A percentile compares a stretch with the other conserved stretches of the same genome.
Conservation (phyloP, 2,113 vertebrate genomes). For the Phodopus roborovskii region DNA sequence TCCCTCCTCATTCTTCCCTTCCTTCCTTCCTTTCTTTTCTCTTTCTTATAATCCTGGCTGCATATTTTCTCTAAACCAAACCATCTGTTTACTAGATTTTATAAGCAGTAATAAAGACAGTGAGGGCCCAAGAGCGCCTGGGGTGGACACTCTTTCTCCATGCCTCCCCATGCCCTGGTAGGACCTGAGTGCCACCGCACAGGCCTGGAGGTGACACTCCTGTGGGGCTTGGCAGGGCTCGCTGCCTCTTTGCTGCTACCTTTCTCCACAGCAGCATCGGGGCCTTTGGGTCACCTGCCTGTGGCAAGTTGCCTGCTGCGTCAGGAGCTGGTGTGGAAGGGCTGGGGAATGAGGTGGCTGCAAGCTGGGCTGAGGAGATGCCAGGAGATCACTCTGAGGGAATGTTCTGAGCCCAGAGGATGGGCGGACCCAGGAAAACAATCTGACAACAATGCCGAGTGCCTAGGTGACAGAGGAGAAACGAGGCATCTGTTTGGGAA, state of each 20-base stretch:
- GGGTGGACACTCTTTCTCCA: neutral
- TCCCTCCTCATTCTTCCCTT: neutral
- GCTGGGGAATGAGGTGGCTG: constrained; percentile 7
- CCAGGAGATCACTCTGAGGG: constrained; percentile 26
- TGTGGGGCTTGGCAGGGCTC: fast-evolving
- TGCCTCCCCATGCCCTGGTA: neutral
- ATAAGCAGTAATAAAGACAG: constrained; percentile 44
- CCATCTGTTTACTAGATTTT: constrained; percentile 73
- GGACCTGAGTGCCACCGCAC: fast-evolving
- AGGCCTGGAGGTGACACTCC: neutral
- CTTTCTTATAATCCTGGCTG: constrained; percentile 55
- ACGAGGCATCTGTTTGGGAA: constrained; percentile 67
- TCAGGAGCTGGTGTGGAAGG: neutral
- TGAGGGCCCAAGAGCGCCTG: neutral
- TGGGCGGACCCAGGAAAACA: constrained; percentile 69
- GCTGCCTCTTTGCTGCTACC: neutral
- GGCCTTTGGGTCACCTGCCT: constrained; percentile 55
- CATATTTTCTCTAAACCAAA: constrained; percentile 76
- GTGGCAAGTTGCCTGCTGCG: constrained; percentile 23
- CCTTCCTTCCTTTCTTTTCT: neutral
- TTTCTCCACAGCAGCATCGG: neutral
- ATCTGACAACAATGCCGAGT: constrained; percentile 51
- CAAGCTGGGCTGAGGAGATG: fast-evolving
- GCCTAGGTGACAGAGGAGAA: constrained; percentile 75
- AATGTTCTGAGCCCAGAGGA: neutral